Conservation (phyloP, 2,888 invertebrate species). For the Myopa testacea region DNA sequence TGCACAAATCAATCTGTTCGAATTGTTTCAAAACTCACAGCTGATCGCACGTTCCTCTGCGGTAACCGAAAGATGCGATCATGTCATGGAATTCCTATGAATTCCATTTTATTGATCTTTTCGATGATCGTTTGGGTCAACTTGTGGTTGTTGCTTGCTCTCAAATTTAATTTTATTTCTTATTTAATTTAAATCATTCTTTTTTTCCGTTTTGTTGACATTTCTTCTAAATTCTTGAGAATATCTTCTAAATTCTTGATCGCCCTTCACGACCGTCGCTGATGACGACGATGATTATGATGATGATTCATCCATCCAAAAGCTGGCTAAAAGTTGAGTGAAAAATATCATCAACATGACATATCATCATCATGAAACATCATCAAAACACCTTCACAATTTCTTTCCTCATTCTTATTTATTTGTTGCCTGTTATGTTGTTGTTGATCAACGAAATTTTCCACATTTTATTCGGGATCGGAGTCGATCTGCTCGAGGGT, state of each 20-base stretch:
- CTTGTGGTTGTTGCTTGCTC: neutral
- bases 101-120: conserved; percentile 16
- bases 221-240: too few relatives aligned
- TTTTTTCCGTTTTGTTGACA: neutral
- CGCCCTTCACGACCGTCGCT: neutral
- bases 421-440: neutral
- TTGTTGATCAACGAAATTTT: conserved; percentile 7
- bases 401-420: too few relatives aligned
- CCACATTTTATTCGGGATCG: conserved; percentile 4
- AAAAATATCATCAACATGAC: too few relatives aligned
- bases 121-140: neutral
- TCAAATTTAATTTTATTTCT: neutral
- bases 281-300: neutral
- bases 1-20: neutral
- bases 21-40: neutral
- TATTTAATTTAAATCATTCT: neutral
- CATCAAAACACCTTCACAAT: too few relatives aligned
- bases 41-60: conserved; percentile 5
- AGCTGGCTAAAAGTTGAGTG: neutral
- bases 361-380: too few relatives aligned
- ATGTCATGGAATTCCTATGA: neutral
- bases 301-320: conserved; percentile 21
- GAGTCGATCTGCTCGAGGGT: neutral
- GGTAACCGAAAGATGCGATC: neutral
- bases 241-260: too few relatives aligned